Evolutionary conservation across 2,113 vertebrate genomes (phyloP).

Genomic region (Taurulus bubalis): DNA sequence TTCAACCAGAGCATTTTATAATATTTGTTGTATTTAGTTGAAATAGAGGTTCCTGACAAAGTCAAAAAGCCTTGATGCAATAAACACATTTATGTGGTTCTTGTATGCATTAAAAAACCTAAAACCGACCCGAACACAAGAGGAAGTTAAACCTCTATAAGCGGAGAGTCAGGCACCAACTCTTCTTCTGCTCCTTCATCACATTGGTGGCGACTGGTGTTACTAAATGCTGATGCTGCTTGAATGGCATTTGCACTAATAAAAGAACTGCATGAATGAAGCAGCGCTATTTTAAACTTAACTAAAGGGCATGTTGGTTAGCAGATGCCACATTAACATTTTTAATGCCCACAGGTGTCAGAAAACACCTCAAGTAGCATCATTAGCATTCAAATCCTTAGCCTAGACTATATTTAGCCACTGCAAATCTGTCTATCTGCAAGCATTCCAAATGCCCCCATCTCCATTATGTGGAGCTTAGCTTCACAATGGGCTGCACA

Average conservation of each 20-base stretch:
- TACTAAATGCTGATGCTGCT: not conserved
- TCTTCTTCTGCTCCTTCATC: not conserved
- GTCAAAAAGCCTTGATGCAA: too few species aligned
- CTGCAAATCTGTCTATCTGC: slow-evolving; percentile 48
- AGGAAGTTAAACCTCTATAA: not conserved
- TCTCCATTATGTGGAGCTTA: slow-evolving; percentile 49
- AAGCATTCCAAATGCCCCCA: slow-evolving; percentile 45
- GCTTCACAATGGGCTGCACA: slow-evolving; percentile 45
- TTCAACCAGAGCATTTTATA: too few species aligned
- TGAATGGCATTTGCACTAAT: slow-evolving; percentile 16
- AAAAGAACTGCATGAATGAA: slow-evolving; percentile 15
- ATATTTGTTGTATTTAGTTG: too few species aligned
- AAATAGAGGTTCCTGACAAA: too few species aligned
- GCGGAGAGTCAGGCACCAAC: not conserved
- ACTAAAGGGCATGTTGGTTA: slow-evolving; percentile 34
- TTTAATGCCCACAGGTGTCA: slow-evolving; percentile 39
- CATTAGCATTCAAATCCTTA: slow-evolving; percentile 57
- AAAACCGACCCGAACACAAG: too few species aligned
- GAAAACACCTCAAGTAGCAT: slow-evolving; percentile 32
- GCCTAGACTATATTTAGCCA: slow-evolving; percentile 52
- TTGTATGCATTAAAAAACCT: too few species aligned
- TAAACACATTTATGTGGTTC: too few species aligned
- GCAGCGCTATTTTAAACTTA: slow-evolving; percentile 16
- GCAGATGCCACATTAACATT: slow-evolving; percentile 53
- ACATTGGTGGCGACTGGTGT: not conserved